These are phyloP conservation scores for Ploceus nigricollis DNA, from an alignment of 2,113 vertebrate species.

Conservation along the genomic window DNA sequence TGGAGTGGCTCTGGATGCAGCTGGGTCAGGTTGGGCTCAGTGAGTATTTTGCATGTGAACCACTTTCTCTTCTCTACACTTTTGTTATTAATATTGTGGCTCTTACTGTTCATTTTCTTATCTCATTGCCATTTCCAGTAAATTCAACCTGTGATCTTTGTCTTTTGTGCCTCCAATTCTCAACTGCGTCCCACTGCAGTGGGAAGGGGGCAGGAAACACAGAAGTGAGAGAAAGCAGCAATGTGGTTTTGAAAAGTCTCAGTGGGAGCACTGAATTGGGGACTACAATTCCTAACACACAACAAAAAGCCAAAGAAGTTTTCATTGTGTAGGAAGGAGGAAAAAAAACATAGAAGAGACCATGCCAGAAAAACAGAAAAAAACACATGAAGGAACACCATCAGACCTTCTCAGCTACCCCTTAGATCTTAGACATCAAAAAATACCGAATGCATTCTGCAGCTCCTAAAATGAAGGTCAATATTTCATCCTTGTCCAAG, in stretches of 20 bases:
- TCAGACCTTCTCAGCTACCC: background rate
- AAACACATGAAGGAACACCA: background rate
- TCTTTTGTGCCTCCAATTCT: background rate
- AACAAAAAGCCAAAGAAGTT: background rate
- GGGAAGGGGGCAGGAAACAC: background rate
- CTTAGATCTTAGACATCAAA: background rate
- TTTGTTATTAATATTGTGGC: background rate
- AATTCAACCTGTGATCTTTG: accelerated
- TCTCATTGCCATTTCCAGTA: background rate
- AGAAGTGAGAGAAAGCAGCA: background rate
- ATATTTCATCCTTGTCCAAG: background rate
- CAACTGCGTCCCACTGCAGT: background rate
- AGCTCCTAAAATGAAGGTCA: background rate
- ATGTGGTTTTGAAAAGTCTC: background rate
- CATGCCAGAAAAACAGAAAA: background rate
- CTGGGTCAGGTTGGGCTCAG: background rate
- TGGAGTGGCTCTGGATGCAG: background rate
- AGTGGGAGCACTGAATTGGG: background rate
- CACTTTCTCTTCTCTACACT: background rate
- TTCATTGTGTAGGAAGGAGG: background rate
- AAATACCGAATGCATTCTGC: background rate
- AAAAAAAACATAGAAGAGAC: background rate
- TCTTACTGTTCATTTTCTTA: background rate
- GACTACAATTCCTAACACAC: background rate
- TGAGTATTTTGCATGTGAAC: background rate